Evolutionary conservation across 2,113 vertebrate species (phyloP), one percentile per base, ranked within the genome.

Genomic region (Acanthochromis polyacanthus): DNA sequence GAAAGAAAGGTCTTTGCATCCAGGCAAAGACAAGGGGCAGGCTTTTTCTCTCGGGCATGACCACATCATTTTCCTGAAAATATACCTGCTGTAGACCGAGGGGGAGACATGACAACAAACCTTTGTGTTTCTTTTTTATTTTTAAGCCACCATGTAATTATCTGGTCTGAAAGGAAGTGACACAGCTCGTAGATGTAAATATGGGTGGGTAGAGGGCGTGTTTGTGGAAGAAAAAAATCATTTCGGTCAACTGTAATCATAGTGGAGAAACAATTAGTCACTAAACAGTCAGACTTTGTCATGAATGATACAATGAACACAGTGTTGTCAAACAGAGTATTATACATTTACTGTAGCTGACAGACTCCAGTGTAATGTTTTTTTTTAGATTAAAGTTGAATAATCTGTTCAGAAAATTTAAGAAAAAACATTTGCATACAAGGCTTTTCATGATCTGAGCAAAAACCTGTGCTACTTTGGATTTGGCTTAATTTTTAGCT

Each of bases 151-250:
- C 20, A 0, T 82, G 82, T 65, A 64, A 89, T 88, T 82, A 82
- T 75, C 67, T 51, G 57, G 62, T 61, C 83, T 55, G 76, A 25
- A 4, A 67, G 80, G 85, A 82, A 90, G 75, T 84, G 89, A 84
- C 77, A 78, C 57, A 4, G 36, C 58, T 43, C 28, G 1, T 30
- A 10, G 59, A 80, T 68, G 76, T 77, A 65, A 78, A 83, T 72
- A 59, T 3, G 60, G 50, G 57, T 45, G 71, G 74, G 53, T 14
- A 46, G 45, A 69, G 40, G 51, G 63, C 0, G 3, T 38, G 64
- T 71, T 73, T 75, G 68, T 52, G 65, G 53, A 45, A 25, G 12
- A 60, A 50, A 63, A 48, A 85, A 90, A 73, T 63, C 8, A 28
- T 60, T 81, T 52, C 40, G 28, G 45, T 25, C 50, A 51, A 48